A percentile compares a stretch with the other conserved stretches of the same genome.
These are phyloP conservation scores for Madoqua kirkii DNA, from an alignment of 2,113 vertebrate genomes.

Conservation along the genomic window DNA sequence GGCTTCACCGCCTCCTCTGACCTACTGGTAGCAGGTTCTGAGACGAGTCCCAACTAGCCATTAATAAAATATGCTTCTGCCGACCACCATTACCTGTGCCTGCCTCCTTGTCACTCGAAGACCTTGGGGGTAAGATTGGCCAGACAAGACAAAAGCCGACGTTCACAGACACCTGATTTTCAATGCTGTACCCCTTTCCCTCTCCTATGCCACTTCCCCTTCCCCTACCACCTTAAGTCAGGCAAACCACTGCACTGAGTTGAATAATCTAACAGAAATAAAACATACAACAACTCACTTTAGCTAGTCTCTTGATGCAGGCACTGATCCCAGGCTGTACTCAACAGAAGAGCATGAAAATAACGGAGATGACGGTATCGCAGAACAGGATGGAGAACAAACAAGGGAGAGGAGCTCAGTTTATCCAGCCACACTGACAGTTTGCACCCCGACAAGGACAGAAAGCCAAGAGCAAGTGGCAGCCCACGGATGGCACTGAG, in stretches of 20 bases:
- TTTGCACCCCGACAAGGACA: constrained; percentile 4
- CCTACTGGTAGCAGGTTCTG: not conserved
- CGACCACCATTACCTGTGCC: not conserved
- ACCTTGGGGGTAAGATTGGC: not conserved
- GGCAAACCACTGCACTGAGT: not conserved
- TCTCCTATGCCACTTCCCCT: not conserved
- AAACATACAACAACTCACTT: not conserved
- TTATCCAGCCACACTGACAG: constrained; percentile 18
- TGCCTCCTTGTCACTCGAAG: not conserved
- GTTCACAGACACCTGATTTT: not conserved
- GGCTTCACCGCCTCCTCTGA: not conserved
- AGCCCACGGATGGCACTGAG: not conserved
- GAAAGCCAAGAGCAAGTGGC: constrained; percentile 21
- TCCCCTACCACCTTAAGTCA: not conserved
- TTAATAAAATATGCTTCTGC: not conserved
- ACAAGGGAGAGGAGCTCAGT: constrained; percentile 12
- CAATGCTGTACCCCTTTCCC: not conserved
- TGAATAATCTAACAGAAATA: constrained; percentile 17
- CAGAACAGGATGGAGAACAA: not conserved
- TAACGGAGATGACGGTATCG: not conserved
- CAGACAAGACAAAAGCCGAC: not conserved
- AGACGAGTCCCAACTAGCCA: not conserved
- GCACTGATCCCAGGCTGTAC: not conserved
- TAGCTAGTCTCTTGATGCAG: not conserved
- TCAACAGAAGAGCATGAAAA: constrained; percentile 26